Evolutionary conservation across 2,888 invertebrate genomes (phyloP).

Genomic region (Galeruca laticollis): DNA sequence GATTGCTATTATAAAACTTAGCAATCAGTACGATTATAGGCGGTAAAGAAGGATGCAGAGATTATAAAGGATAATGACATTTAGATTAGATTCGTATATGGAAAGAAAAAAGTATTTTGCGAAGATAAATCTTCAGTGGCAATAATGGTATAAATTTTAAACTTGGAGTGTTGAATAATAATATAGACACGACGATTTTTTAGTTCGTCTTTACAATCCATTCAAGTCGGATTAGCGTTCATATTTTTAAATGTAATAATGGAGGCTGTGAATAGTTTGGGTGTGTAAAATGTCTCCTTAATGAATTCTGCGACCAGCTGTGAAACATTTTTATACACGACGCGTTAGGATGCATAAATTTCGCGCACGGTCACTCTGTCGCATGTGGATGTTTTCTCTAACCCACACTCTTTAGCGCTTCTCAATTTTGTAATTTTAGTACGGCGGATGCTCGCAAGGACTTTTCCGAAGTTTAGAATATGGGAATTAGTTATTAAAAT

Average conservation of each 20-base stretch:
- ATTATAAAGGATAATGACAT: no score
- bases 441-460: constrained; percentile 6
- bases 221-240: constrained; percentile 58
- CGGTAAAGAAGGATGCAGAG: no score
- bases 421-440: constrained; percentile 18
- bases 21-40: no score
- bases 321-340: constrained; percentile 60
- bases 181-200: constrained; percentile 29
- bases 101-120: no score
- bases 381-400: constrained; percentile 45
- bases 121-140: not conserved
- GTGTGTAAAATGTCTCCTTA: constrained; percentile 62
- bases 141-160: not conserved
- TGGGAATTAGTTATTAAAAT: not conserved
- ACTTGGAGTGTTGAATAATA: constrained; percentile 23
- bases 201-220: constrained; percentile 46
- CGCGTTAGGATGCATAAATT: constrained; percentile 57
- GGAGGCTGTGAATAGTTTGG: constrained; percentile 57
- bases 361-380: constrained; percentile 51
- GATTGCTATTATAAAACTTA: no score
- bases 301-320: constrained; percentile 63
- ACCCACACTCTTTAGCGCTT: constrained; percentile 37
- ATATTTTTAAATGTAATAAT: constrained; percentile 60
- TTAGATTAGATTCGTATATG: no score
- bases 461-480: not conserved